Evolutionary conservation across 2,888 invertebrate genomes (phyloP), one percentile per base, ranked within the genome.

Genomic region (Perdita meconis): DNA sequence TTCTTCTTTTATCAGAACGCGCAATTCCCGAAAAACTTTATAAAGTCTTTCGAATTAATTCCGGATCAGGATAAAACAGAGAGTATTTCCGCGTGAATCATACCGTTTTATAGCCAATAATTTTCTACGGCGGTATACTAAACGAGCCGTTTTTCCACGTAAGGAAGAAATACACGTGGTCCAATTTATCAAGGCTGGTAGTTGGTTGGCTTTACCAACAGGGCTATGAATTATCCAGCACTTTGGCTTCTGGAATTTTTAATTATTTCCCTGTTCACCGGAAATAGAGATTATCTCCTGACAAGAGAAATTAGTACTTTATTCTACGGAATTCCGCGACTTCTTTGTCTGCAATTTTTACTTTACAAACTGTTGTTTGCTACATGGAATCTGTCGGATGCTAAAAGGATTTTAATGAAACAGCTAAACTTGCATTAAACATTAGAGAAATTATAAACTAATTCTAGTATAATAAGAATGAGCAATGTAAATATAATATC

Each of bases 31-130:
- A 16, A 30, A 65, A 34, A 42, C 19, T 42, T 6, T 8, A 2
- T 16, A 22, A 13, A 57, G 57, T 12, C 38, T 51, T 65, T 16
- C 10, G 36, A 40, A 34, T 24, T 12, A 13, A 71, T 71, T 19
- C n/a, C 13, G 19, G 19, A 19, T 47, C 19, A 47, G 47, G 16
- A 10, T 47, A 3, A 47, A 22, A 3, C 22, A 22, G 19, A n/a
- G 2, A 16, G 44, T n/a, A n/a, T n/a, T 19, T 22, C 22, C 3
- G 19, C 12, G 22, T 47, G 47, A 47, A 47, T 47, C 47, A 10
- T 4, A 22, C 1, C 47, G 22, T 47, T 47, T 47, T 19, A 19
- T 10, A 47, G 2, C 47, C 47, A 47, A 16, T 19, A 47, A 47
- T 16, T 47, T 44, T 47, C 22, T 19, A 10, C 22, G 47, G 19